Percentiles rank a stretch among this genome's conserved stretches.
These are phyloP conservation scores for Myiagra hebetior DNA, from an alignment of 2,113 vertebrate genomes.

Conservation along the genomic window DNA sequence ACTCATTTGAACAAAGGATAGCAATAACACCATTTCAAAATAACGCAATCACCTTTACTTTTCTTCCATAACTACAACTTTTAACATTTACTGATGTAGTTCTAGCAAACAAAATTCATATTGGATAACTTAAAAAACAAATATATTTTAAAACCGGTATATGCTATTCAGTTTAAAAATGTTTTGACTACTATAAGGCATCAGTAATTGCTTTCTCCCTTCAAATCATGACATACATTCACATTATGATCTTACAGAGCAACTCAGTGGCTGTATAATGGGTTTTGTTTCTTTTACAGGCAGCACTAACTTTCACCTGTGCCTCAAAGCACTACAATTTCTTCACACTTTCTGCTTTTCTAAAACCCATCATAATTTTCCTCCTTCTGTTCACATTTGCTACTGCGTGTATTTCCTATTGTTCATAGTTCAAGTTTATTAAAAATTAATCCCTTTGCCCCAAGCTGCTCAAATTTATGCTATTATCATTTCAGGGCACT, in stretches of 20 bases:
- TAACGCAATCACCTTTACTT: not conserved
- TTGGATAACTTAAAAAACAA: not conserved
- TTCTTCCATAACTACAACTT: not conserved
- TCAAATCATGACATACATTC: not conserved
- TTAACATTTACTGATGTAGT: not conserved
- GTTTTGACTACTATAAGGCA: not conserved
- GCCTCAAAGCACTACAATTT: not conserved
- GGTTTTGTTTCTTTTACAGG: not conserved
- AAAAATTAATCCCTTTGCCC: not conserved
- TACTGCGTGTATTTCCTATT: not conserved
- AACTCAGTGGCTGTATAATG: not conserved
- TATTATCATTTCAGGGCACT: not conserved
- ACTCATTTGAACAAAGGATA: conserved; percentile 7
- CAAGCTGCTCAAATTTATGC: not conserved
- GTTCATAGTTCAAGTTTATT: not conserved
- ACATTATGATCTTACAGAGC: not conserved
- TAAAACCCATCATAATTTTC: not conserved
- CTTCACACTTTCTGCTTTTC: not conserved
- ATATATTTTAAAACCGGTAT: not conserved
- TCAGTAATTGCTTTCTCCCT: not conserved
- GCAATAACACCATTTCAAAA: not conserved
- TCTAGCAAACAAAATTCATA: not conserved
- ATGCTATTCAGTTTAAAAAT: not conserved
- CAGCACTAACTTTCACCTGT: not conserved
- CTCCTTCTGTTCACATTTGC: not conserved